Percentiles rank a stretch among this genome's conserved stretches.
Conservation (phyloP, 2,113 vertebrate genomes). For the Scytalopus superciliaris region DNA sequence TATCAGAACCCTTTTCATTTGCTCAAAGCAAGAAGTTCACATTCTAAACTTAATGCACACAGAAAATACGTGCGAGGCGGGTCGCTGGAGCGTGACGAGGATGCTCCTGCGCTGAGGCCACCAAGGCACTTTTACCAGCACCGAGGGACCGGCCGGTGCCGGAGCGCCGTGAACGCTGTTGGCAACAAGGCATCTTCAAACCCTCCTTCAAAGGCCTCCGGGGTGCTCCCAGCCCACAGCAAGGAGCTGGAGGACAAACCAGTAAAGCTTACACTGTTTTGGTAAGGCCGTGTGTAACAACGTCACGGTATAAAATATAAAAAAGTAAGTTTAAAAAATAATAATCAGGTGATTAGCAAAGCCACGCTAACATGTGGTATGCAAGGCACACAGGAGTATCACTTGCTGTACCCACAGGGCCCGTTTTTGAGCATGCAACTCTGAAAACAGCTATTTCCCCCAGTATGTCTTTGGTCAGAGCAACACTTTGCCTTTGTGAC, state of each 20-base stretch:
- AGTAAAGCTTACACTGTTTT: fast-evolving
- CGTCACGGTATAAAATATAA: fast-evolving
- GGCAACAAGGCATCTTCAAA: background rate
- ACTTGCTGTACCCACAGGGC: background rate
- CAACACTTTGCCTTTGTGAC: background rate
- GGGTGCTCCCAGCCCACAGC: background rate
- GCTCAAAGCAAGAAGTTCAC: slow-evolving; percentile 1
- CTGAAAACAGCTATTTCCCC: background rate
- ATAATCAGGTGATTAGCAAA: background rate
- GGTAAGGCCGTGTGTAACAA: fast-evolving
- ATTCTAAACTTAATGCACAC: background rate
- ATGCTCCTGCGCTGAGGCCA: background rate
- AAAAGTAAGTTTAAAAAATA: background rate
- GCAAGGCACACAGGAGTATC: background rate
- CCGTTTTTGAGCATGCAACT: background rate
- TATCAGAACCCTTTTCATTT: slow-evolving; percentile 23
- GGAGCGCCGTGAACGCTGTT: fast-evolving
- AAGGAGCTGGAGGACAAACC: fast-evolving
- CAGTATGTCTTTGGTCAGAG: background rate
- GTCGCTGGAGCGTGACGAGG: background rate
- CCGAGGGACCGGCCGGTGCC: no score
- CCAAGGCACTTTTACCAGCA: background rate
- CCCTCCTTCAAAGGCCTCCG: fast-evolving
- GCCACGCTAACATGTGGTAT: fast-evolving
- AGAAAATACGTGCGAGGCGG: background rate